Base-by-base conservation (phyloP, 2,797 vertebrate genomes). In the Hybognathus amarus region DNA sequence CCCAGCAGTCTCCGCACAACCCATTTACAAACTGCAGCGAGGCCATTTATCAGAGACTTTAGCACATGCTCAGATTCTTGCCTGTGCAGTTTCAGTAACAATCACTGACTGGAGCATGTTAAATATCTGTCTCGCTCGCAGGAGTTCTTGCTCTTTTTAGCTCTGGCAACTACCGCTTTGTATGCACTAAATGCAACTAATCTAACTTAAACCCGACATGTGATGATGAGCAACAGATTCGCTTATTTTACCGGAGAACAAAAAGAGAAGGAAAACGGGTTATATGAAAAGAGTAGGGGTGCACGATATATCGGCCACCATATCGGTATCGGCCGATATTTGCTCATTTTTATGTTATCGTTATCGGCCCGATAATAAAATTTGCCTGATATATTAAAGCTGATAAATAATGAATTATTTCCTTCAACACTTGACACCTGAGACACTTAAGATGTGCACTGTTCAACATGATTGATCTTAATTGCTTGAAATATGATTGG, bases 1-100 rank as follows among this genome's bases (percentile, higher is more conserved):
- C 71, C 54, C 77, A 80, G 83, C 83, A 83, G 86, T 79, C 84
- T 87, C 77, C 78, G 82, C 82, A 83, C 66, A 83, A 63, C 67
- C 86, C 85, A 77, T 85, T 86, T 83, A 86, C 82, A 83, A 83
- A 77, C 82, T 70, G 74, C 74, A 77, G 82, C 0, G 82, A 83
- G 75, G 24, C 64, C 74, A 78, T 83, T 70, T 83, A 78, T 83
- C 75, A 78, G 75, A 78, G 82, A 78, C 75, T 83, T 83, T 71
- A 83, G 74, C 82, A 83, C 82, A 83, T 70, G 82, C 54, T 83
- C 66, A 77, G 64, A 83, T 70, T 47, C 38, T 77, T 70, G 66
- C 82, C 64, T 6, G 50, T 77, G 82, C 74, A 50, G 64, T 83
- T 83, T 83, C 30, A 47, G 40, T 69, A 82, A 82, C 61, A 76